Conservation (phyloP, 1,140 invertebrate species). For the Drosophila tani region DNA sequence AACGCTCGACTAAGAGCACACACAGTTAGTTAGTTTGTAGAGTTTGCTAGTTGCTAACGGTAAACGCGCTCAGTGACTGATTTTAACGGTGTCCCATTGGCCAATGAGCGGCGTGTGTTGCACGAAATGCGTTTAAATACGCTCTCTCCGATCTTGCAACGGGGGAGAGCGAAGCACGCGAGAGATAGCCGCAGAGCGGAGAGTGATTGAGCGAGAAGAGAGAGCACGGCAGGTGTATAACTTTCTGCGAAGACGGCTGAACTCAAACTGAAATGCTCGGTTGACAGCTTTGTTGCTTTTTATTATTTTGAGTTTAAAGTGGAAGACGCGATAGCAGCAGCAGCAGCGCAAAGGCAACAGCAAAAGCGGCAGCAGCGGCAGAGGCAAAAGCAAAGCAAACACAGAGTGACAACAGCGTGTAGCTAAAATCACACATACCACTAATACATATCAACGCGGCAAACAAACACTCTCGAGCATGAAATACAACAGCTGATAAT, state of each 20-base stretch:
- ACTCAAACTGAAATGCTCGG: constrained; percentile 77
- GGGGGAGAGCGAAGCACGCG: constrained; percentile 27
- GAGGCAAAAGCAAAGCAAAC: constrained; percentile 54
- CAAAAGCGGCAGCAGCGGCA: constrained; percentile 23
- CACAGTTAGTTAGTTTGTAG: constrained; percentile 17
- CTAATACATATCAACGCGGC: not conserved
- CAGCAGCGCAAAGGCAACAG: constrained; percentile 23
- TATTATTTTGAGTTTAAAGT: constrained; percentile 70
- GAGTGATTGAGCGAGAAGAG: constrained; percentile 20
- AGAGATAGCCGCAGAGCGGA: constrained; percentile 5
- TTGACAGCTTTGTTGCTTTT: constrained; percentile 80
- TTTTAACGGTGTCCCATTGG: constrained; percentile 48
- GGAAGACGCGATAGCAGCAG: constrained; percentile 68
- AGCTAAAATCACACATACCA: constrained; percentile 47
- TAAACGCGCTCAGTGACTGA: constrained; percentile 16
- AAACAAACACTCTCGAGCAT: constrained; percentile 35
- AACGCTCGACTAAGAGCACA: constrained; percentile 33
- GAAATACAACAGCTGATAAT: constrained; percentile 81
- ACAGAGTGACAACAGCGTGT: constrained; percentile 55
- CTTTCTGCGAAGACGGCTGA: constrained; percentile 79
- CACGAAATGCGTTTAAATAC: constrained; percentile 65
- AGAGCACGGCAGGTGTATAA: constrained; percentile 58
- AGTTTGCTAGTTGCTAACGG: constrained; percentile 26
- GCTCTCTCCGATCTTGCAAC: constrained; percentile 54
- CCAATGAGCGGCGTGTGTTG: constrained; percentile 55